phyloP scores from a whole-genome alignment of 37 sponge, comb jelly and placozoan genomes.

The Diacarnus erythraeanus region DNA sequence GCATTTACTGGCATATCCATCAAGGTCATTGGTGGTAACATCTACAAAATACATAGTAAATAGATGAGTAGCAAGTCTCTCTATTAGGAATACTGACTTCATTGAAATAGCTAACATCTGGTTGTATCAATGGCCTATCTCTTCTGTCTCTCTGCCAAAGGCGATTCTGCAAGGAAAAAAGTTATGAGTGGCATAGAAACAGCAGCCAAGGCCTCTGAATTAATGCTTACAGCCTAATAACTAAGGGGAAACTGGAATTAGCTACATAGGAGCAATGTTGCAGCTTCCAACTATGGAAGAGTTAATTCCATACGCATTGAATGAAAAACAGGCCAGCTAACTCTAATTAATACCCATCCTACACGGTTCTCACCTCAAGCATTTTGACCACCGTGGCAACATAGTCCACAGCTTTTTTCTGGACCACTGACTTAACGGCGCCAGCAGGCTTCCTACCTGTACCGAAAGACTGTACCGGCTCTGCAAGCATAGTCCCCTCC shows the following conservation, averaged over 20 bases:
- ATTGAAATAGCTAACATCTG: conserved; percentile 63
- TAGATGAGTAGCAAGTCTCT: neutral
- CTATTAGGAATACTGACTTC: conserved; percentile 15
- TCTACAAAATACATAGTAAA: conserved; percentile 23
- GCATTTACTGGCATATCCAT: conserved; percentile 76
- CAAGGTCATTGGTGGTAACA: conserved; percentile 62
- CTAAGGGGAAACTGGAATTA: no score
- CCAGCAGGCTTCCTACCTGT: no score
- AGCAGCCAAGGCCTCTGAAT: neutral
- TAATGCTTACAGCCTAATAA: neutral
- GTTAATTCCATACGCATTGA: neutral
- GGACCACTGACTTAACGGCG: no score
- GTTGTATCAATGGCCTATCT: conserved; percentile 77
- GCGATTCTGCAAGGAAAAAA: conserved; percentile 56
- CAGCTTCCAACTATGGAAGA: neutral
- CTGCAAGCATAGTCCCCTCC: no score
- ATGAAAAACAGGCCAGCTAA: neutral
- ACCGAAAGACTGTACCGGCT: no score
- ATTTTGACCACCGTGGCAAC: conserved; percentile 64
- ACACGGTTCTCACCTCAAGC: conserved; percentile 69
- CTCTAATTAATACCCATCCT: conserved; percentile 10
- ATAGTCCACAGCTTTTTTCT: conserved; percentile 90
- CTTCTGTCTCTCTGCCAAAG: conserved; percentile 80
- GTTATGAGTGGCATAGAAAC: no score
- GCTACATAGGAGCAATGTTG: no score